Evolutionary conservation across 2,113 vertebrate genomes (phyloP), one percentile per base, ranked within the genome.

Genomic region (Vidua chalybeata): DNA sequence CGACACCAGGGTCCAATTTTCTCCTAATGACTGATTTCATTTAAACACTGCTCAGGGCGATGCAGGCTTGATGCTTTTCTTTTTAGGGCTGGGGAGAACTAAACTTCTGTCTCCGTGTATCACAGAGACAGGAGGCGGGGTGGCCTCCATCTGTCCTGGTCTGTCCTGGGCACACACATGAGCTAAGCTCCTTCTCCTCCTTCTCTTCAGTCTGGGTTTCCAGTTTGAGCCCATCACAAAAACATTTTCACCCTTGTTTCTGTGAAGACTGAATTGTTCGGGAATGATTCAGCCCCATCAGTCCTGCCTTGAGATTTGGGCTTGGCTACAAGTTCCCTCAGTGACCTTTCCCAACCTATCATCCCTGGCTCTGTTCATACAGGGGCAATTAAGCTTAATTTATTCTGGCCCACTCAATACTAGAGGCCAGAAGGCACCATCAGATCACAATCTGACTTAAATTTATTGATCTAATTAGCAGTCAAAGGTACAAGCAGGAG

Each of bases 381-480:
- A 81, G 64, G 18, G 61, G 45, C 77, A 96, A 94, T 96, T 95
- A 97, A 90, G 61, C 56, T 74, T 92, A 92, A 94, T 94, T 92
- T 89, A 78, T 94, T 94, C 93, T 78, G 84, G 61, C 61, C 84
- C 0, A 0, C 58, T 95, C 80, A 68, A 75, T 68, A 84, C 56
- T 23, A 51, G 71, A 92, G 88, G 89, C 94, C 93, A 95, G 93
- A 93, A 96, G 84, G 95, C 94, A 84, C 89, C 52, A 69, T 92
- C 90, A 94, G 83, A 92, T 93, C 83, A 45, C 84, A 67, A 52
- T 92, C 73, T 92, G 83, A 59, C 80, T 84, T 84, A 62, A 84
- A 92, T 93, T 48, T 93, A 92, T 91, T 95, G 89, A 95, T 92
- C 73, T 97, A 95, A 96, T 95, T 95, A 92, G 66, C 5, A 15